Evolutionary conservation across 2,888 invertebrate genomes (phyloP).

Genomic region (Ochropleura plecta): DNA sequence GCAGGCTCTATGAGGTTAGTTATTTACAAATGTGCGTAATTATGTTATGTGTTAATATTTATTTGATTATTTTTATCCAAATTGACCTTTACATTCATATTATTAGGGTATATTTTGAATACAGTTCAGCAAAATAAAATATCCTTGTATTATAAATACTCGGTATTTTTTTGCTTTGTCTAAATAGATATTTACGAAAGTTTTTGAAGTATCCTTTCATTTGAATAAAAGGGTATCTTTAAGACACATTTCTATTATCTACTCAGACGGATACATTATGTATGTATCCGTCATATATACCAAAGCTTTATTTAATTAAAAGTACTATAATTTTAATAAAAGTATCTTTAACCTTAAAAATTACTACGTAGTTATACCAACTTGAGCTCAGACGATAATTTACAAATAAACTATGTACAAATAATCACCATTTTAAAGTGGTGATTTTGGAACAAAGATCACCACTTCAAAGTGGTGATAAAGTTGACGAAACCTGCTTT

Average conservation of each 20-base stretch:
- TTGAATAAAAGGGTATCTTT: conserved; percentile 37
- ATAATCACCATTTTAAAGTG: conserved; percentile 9
- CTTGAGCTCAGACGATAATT: conserved; percentile 51
- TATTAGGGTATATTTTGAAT: background rate
- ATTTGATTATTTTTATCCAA: conserved; percentile 24
- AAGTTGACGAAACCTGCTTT: conserved; percentile 25
- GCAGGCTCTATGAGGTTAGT: background rate
- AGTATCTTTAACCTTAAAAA: conserved; percentile 27
- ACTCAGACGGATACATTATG: conserved; percentile 48
- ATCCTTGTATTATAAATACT: background rate
- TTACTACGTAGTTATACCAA: conserved; percentile 59
- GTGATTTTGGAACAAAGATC: conserved; percentile 3
- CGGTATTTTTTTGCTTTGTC: background rate
- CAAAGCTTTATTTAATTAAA: conserved; percentile 16
- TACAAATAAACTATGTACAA: conserved; percentile 35
- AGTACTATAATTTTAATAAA: conserved; percentile 29
- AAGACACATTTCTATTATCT: conserved; percentile 39
- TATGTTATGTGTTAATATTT: too few species aligned
- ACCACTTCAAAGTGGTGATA: conserved; percentile 5
- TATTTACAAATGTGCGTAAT: conserved; percentile 31
- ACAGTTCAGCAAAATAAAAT: background rate
- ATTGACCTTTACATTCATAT: conserved; percentile 47
- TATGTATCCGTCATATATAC: conserved; percentile 11
- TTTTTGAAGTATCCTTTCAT: conserved; percentile 1
- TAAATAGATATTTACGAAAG: background rate